Conservation (phyloP, 2,113 vertebrate species). For the Alethe diademata region DNA sequence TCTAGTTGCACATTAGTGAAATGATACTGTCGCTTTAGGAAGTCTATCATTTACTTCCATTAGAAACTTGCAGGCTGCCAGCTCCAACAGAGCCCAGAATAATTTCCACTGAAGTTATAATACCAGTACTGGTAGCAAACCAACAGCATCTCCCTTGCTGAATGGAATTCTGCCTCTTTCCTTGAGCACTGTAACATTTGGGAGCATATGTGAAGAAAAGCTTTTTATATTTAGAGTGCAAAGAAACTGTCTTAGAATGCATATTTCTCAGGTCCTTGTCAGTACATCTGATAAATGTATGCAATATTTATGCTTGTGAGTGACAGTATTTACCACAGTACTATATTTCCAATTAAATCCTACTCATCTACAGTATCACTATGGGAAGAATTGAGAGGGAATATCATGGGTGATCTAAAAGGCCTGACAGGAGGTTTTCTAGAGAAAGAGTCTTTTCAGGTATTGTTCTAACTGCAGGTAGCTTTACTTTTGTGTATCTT, state of each 20-base stretch:
- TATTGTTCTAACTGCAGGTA: background rate
- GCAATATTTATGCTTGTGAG: background rate
- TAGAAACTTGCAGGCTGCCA: slow-evolving; percentile 1
- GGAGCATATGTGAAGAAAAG: background rate
- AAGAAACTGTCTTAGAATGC: background rate
- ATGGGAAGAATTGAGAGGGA: background rate
- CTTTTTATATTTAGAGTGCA: background rate
- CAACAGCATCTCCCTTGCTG: background rate
- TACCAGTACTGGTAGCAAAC: background rate
- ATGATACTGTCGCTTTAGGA: slow-evolving; percentile 42
- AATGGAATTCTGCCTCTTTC: background rate
- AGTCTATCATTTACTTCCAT: slow-evolving; percentile 60
- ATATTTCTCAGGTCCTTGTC: background rate
- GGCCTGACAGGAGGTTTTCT: background rate
- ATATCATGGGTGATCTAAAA: background rate
- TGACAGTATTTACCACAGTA: background rate
- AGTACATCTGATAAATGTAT: background rate
- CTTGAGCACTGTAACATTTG: background rate
- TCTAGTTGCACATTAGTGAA: slow-evolving; percentile 56
- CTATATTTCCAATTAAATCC: background rate
- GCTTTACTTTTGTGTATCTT: background rate
- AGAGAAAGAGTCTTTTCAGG: background rate
- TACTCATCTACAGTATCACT: background rate
- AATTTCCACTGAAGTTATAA: background rate
- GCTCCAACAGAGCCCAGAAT: background rate